Evolutionary conservation across 2,797 vertebrate species (phyloP), one percentile per base, ranked within the genome.

Genomic region (Hemibagrus guttatus): DNA sequence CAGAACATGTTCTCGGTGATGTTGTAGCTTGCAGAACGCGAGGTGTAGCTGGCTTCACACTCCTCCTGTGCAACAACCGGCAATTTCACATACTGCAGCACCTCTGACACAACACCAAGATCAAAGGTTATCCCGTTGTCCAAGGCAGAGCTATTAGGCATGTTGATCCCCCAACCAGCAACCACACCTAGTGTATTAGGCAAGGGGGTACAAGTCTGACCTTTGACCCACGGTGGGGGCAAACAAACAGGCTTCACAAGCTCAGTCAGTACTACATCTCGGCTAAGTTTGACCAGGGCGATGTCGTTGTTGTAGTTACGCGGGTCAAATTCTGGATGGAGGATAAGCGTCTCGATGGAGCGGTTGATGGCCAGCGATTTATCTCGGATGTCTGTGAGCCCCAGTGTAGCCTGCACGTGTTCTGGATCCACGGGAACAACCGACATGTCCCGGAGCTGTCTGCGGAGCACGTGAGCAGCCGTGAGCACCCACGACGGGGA

Each of bases 1-100:
- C 98, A 99, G 95, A 99, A 99, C 98, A 99, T 99, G 92, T 97
- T 98, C 87, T 97, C 95, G 0, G 97, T 99, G 92, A 99, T 96
- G 0, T 98, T 99, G 93, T 99, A 99, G 93, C 95, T 96, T 23
- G 94, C 92, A 0, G 97, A 97, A 49, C 97, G 97, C 0, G 97
- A 97, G 68, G 97, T 93, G 0, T 99, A 99, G 93, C 98, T 99
- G 26, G 93, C 95, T 92, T 95, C 94, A 66, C 98, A 99, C 92
- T 98, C 98, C 0, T 95, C 94, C 0, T 97, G 97, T 0, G 97
- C 90, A 16, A 99, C 97, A 89, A 99, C 98, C 0, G 98, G 98
- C n/a, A 99, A 92, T 86, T 97, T 97, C 66, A 99, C 98, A 0
- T 97, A 99, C 91, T 98, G 98, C 39, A 99, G 95, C 56, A 97